A percentile compares a stretch with the other conserved stretches of the same genome.
Conservation (phyloP, 2,888 invertebrate genomes). For the Keiferia lycopersicella region DNA sequence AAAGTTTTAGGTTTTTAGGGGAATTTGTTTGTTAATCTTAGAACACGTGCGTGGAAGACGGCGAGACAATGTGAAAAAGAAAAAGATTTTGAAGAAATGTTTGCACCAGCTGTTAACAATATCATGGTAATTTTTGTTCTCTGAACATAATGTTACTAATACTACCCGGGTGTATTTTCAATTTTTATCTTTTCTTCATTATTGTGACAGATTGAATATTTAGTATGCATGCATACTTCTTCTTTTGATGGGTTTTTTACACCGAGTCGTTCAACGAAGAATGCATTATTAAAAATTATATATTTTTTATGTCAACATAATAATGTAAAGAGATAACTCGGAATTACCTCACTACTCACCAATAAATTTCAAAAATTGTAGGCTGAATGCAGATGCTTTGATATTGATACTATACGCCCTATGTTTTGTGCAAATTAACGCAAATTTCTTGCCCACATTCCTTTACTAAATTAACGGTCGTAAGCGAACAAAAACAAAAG, state of each 20-base stretch:
- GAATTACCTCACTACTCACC: too few relatives aligned
- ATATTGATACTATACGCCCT: too few relatives aligned
- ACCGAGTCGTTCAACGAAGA: too few relatives aligned
- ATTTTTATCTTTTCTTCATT: too few relatives aligned
- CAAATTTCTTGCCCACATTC: neutral
- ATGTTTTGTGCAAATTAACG: neutral
- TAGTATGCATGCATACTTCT: too few relatives aligned
- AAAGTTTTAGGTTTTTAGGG: slow-evolving; percentile 46
- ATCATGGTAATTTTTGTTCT: slow-evolving; percentile 9
- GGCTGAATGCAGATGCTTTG: too few relatives aligned
- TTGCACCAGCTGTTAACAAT: slow-evolving; percentile 5
- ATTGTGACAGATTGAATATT: too few relatives aligned
- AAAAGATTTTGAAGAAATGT: slow-evolving; percentile 7
- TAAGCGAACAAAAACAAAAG: neutral
- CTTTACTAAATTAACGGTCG: neutral
- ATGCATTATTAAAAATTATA: too few relatives aligned
- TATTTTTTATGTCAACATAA: too few relatives aligned
- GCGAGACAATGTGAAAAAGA: slow-evolving; percentile 43
- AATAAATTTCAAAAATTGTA: too few relatives aligned
- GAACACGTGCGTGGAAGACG: slow-evolving; percentile 56
- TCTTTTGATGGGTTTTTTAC: too few relatives aligned
- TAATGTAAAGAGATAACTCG: too few relatives aligned
- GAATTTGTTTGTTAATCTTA: slow-evolving; percentile 35
- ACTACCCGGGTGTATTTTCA: neutral
- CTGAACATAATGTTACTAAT: neutral